A percentile compares a stretch with the other conserved stretches of the same genome.
These are phyloP conservation scores for Erpornis zantholeuca DNA, from an alignment of 2,113 vertebrate genomes.

Conservation along the genomic window DNA sequence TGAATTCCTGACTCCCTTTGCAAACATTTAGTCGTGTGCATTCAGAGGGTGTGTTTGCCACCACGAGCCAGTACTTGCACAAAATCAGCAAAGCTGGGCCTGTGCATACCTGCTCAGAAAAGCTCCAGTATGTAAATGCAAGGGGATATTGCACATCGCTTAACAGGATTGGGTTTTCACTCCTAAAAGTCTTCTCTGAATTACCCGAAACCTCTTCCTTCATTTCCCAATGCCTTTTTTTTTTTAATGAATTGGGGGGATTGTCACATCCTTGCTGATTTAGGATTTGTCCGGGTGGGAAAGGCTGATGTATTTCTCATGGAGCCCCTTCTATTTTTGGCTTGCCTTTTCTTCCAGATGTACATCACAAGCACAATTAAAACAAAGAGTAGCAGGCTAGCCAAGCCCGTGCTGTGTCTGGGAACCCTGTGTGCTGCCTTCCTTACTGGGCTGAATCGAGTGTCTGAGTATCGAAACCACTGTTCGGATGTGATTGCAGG, in stretches of 20 bases:
- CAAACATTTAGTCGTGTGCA: neutral
- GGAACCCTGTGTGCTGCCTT: constrained; percentile 94
- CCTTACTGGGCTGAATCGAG: constrained; percentile 91
- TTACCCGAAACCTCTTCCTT: neutral
- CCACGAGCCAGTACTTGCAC: neutral
- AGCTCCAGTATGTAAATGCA: neutral
- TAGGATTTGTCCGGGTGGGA: neutral
- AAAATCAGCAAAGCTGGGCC: neutral
- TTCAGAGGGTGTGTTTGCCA: neutral
- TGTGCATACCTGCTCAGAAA: neutral
- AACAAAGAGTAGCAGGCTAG: constrained; percentile 95
- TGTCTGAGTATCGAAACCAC: constrained; percentile 97
- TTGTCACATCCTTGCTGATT: neutral
- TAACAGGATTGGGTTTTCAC: neutral
- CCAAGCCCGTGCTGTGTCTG: constrained; percentile 93
- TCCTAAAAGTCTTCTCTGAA: neutral
- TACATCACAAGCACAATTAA: constrained; percentile 99
- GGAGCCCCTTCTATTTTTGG: neutral
- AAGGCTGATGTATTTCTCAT: neutral
- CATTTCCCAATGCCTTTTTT: neutral
- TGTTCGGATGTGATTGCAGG: constrained; percentile 95
- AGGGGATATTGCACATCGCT: neutral
- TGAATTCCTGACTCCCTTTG: neutral
- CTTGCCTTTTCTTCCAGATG: constrained; percentile 81
- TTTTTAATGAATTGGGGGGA: neutral